Evolutionary conservation across 2,113 vertebrate species (phyloP).

Genomic region (Benitochromis conjunctus): DNA sequence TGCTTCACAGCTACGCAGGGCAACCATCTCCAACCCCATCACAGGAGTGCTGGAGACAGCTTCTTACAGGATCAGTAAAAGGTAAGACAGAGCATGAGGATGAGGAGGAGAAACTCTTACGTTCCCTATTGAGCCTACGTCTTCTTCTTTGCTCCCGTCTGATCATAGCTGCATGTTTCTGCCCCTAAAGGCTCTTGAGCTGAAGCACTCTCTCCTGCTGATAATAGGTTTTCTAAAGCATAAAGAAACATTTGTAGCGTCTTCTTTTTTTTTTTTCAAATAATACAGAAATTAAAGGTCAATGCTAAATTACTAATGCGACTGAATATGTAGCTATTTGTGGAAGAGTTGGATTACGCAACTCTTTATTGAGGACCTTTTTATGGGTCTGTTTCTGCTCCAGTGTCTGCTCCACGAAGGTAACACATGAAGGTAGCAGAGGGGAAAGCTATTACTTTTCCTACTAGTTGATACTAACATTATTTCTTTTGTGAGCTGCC

Average conservation of each 20-base stretch:
- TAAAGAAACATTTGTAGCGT: neutral
- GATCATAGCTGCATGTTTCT: neutral
- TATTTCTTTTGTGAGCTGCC: constrained; percentile 16
- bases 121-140: neutral
- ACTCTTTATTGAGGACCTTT: neutral
- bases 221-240: neutral
- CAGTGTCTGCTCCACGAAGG: constrained; percentile 26
- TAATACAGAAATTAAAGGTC: neutral
- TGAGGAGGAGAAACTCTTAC: neutral
- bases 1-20: constrained; percentile 99
- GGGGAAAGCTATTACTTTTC: neutral
- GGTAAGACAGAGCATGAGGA: constrained; percentile 78
- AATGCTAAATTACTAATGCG: neutral
- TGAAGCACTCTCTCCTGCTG: constrained; percentile 19
- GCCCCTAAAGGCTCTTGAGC: constrained; percentile 41
- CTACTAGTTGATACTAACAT: constrained; percentile 24
- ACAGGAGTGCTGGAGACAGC: constrained; percentile 99
- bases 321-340: neutral
- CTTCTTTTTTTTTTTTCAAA: accelerated
- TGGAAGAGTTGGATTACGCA: neutral
- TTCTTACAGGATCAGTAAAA: constrained; percentile 99
- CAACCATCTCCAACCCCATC: constrained; percentile 99
- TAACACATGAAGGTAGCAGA: neutral
- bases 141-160: neutral
- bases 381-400: constrained; percentile 16